phyloP scores from a whole-genome alignment of 2,797 vertebrate species.

The Apogon talboti region DNA sequence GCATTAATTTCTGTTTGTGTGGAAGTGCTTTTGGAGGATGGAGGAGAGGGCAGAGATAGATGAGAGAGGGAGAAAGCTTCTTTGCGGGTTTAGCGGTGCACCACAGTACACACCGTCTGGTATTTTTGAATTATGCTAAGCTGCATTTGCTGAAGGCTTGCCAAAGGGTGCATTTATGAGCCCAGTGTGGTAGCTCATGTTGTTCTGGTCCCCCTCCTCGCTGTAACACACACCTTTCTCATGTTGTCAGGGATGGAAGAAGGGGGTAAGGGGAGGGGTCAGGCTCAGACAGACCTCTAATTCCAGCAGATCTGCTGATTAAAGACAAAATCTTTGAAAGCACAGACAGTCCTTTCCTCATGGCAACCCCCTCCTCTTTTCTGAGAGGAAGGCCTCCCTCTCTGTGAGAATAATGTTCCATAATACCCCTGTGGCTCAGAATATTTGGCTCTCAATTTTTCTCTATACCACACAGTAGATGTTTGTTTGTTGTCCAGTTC shows the following conservation, averaged over 20 bases:
- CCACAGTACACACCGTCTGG: slow-evolving; percentile 71
- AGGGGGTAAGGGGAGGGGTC: slow-evolving; percentile 9
- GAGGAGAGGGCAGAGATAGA: slow-evolving; percentile 54
- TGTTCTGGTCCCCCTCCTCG: slow-evolving; percentile 35
- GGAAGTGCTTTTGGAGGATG: slow-evolving; percentile 66
- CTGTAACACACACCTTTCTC: slow-evolving; percentile 45
- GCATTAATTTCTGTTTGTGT: slow-evolving; percentile 62
- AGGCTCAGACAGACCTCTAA: slow-evolving; percentile 69
- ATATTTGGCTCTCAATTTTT: slow-evolving; percentile 20
- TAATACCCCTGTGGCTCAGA: slow-evolving; percentile 32
- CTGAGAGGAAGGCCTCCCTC: slow-evolving; percentile 43
- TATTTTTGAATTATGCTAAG: slow-evolving; percentile 81
- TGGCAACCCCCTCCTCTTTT: slow-evolving; percentile 29
- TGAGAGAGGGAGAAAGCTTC: slow-evolving; percentile 74
- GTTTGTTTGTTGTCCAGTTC: slow-evolving; percentile 5
- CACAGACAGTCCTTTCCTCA: slow-evolving; percentile 56
- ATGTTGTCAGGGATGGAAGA: slow-evolving; percentile 38
- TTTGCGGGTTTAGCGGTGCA: slow-evolving; percentile 74
- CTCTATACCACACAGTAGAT: no score
- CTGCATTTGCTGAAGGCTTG: slow-evolving; percentile 67
- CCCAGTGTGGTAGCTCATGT: slow-evolving; percentile 46
- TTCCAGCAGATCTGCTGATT: slow-evolving; percentile 70
- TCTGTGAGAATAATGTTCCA: slow-evolving; percentile 44
- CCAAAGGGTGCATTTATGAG: slow-evolving; percentile 72
- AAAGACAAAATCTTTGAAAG: slow-evolving; percentile 73